Evolutionary conservation across 2,113 vertebrate genomes (phyloP), one percentile per base, ranked within the genome.

Genomic region (Pelecanus crispus): DNA sequence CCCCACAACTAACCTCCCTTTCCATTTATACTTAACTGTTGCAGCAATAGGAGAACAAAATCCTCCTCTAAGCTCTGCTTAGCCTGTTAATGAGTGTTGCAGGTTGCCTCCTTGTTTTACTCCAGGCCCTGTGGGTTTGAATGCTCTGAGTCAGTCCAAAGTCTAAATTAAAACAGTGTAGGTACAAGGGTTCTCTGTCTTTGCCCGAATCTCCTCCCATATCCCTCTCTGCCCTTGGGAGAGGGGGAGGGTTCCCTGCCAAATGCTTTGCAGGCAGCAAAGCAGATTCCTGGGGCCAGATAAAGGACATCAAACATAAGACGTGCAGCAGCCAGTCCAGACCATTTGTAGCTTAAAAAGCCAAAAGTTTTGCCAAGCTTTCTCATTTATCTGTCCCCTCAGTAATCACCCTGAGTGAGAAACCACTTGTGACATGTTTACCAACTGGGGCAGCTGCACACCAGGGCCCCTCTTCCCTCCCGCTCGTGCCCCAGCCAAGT

Each of bases 121-220:
- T 65, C 18, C 10, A 45, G 38, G 25, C 8, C 2, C 6, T 36
- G 18, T 36, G 36, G 34, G 7, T 53, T 93, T 85, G 73, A 71
- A 56, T 67, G 24, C 25, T 29, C 34, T 56, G 16, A 81, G 26
- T 0, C 9, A 17, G 9, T 38, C 63, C 29, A 38, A 84, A 78
- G n/a, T 38, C 16, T 45, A 15, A 84, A 14, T 5, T 38, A 22
- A 18, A 50, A 7, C 7, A 36, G 14, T 4, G 28, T 14, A 34
- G 19, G 19, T 49, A 28, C 0, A 81, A 8, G 5, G 19, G 91
- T 81, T 79, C 24, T 49, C 34, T 67, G 31, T 36, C 10, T 74
- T 79, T 4, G 1, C 10, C 11, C 1, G 0, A 25, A 13, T 63
- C 11, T 73, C 15, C 58, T 61, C 18, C 42, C 7, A 3, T 38